Evolutionary conservation across 2,113 vertebrate genomes (phyloP).

Genomic region (Oncorhynchus gorbuscha): DNA sequence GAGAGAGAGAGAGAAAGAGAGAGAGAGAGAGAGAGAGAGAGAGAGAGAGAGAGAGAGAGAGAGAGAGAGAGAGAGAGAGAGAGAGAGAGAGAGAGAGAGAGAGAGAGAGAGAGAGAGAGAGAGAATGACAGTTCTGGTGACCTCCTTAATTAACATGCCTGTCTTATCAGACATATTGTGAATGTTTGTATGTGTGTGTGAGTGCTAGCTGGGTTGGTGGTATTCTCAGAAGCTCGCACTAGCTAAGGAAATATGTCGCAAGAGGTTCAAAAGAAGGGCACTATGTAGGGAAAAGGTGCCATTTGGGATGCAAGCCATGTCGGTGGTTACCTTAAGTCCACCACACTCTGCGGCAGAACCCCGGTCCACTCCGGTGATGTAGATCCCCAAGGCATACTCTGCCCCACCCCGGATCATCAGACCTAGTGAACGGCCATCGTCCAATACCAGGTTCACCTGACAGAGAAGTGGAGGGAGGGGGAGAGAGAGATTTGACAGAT

Average conservation of each 20-base stretch:
- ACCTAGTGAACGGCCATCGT: slow-evolving; percentile 90
- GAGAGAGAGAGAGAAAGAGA: background rate
- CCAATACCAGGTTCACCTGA: slow-evolving; percentile 93
- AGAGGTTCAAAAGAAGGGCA: background rate
- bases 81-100: too few species aligned
- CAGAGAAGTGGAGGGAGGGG: background rate
- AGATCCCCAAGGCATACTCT: slow-evolving; percentile 93
- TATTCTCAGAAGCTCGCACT: too few species aligned
- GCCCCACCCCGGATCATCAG: slow-evolving; percentile 94
- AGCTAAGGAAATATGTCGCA: too few species aligned
- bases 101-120: too few species aligned
- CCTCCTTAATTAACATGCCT: too few species aligned
- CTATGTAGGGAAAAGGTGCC: background rate
- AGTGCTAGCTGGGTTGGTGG: too few species aligned
- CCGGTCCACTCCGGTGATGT: slow-evolving; percentile 92
- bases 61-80: too few species aligned
- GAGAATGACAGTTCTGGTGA: background rate
- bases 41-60: background rate
- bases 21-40: background rate
- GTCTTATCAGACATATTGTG: too few species aligned
- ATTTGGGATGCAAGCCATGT: background rate
- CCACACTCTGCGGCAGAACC: slow-evolving; percentile 92
- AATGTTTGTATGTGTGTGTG: too few species aligned
- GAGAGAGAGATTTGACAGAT: background rate
- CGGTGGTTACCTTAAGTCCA: slow-evolving; percentile 85